phyloP scores from a whole-genome alignment of 2,113 vertebrate species.

The Ailuropoda melanoleuca region DNA sequence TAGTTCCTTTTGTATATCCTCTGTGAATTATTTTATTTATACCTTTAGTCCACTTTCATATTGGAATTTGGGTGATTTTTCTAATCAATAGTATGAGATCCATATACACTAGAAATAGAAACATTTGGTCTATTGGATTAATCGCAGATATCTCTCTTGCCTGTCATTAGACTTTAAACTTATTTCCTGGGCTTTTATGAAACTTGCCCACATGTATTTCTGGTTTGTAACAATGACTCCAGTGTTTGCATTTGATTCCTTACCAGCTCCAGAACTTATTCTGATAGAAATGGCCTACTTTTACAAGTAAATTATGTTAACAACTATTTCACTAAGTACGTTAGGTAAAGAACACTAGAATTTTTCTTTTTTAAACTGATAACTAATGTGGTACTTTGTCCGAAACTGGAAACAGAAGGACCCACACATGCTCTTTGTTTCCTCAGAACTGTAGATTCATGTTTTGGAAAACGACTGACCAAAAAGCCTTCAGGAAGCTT shows the following conservation, averaged over 20 bases:
- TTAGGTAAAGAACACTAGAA: not conserved
- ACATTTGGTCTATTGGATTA: not conserved
- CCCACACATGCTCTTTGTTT: not conserved
- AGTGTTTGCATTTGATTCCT: not conserved
- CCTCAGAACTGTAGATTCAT: not conserved
- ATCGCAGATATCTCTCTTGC: not conserved
- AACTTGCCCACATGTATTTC: not conserved
- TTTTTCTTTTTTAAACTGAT: not conserved
- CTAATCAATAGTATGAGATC: not conserved
- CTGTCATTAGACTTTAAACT: not conserved
- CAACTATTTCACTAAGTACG: not conserved
- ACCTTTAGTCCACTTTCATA: not conserved
- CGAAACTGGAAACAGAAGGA: not conserved
- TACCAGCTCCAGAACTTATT: not conserved
- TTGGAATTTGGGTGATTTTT: not conserved
- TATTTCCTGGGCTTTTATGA: not conserved
- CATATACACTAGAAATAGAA: not conserved
- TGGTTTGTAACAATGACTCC: not conserved
- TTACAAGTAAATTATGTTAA: not conserved
- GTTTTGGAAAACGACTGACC: not conserved
- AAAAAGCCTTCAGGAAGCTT: not conserved
- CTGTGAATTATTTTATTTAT: conserved; percentile 20
- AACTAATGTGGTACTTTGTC: not conserved
- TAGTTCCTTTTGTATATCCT: not conserved
- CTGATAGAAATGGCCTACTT: not conserved